Conservation (phyloP, 2,797 vertebrate species). For the Parotocinclus haroldoi region DNA sequence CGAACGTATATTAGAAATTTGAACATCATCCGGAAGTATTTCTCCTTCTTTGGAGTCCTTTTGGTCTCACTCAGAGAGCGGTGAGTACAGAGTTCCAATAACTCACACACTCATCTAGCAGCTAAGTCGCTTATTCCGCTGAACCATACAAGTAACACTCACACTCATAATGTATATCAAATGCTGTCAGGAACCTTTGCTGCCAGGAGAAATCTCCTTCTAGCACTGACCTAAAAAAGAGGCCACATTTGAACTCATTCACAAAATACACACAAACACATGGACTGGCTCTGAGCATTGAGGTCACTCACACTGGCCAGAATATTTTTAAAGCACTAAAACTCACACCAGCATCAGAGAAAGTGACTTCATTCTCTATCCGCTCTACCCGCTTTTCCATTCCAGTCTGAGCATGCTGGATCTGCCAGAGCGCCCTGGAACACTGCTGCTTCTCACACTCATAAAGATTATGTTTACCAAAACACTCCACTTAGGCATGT, state of each 20-base stretch:
- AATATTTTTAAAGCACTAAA: constrained; percentile 59
- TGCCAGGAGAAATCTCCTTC: constrained; percentile 9
- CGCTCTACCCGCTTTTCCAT: constrained; percentile 27
- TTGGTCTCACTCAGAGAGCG: constrained; percentile 2
- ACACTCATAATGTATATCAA: not conserved
- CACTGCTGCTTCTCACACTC: constrained; percentile 45
- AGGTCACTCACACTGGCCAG: constrained; percentile 59
- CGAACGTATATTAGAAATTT: constrained; percentile 5
- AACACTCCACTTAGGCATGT: constrained; percentile 40
- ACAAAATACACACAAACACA: constrained; percentile 11
- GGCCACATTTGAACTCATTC: constrained; percentile 21
- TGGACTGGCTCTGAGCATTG: constrained; percentile 49
- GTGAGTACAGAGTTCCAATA: not conserved
- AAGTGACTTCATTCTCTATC: constrained; percentile 60
- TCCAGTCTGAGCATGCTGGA: constrained; percentile 21
- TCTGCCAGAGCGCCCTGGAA: constrained; percentile 39
- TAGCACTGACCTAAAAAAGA: not conserved
- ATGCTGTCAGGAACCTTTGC: constrained; percentile 13
- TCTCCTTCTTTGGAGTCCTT: constrained; percentile 1
- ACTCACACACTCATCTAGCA: not conserved
- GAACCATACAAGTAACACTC: not conserved
- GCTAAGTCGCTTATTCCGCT: not conserved
- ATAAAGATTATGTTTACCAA: constrained; percentile 48
- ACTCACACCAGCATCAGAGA: constrained; percentile 55
- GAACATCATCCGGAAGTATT: not conserved